phyloP scores from a whole-genome alignment of 2,888 invertebrate species.

The Kuschelorhynchus macadamiae region DNA sequence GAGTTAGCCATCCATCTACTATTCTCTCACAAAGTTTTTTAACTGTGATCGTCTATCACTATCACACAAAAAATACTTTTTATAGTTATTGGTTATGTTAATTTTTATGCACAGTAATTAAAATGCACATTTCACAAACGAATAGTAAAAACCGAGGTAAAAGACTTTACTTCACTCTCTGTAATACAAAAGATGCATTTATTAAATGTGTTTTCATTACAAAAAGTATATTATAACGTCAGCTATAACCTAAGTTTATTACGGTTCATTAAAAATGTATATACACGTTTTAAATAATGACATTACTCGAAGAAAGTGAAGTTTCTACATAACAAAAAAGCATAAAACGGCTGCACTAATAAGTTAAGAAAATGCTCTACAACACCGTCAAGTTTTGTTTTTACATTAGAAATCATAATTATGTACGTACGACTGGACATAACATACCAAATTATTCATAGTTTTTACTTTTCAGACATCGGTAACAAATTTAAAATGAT shows the following conservation, averaged over 20 bases:
- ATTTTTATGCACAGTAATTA: too few relatives aligned
- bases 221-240: too few relatives aligned
- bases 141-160: too few relatives aligned
- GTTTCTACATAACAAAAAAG: conserved; percentile 6
- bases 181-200: too few relatives aligned
- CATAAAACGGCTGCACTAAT: neutral
- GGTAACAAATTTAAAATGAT: conserved; percentile 21
- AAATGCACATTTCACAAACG: too few relatives aligned
- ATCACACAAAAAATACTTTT: too few relatives aligned
- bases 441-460: conserved; percentile 34
- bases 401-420: conserved; percentile 30
- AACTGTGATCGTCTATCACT: too few relatives aligned
- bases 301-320: conserved; percentile 25
- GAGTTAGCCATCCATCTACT: too few relatives aligned
- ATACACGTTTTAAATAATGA: neutral
- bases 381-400: conserved; percentile 20
- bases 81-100: too few relatives aligned
- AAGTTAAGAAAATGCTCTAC: conserved; percentile 11
- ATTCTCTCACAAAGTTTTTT: too few relatives aligned
- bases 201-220: too few relatives aligned
- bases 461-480: conserved; percentile 21
- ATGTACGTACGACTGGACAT: conserved; percentile 9
- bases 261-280: neutral
- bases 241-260: neutral
- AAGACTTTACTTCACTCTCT: too few relatives aligned